Conservation (phyloP, 2,797 vertebrate species). For the Spinibarbus caldwelli region DNA sequence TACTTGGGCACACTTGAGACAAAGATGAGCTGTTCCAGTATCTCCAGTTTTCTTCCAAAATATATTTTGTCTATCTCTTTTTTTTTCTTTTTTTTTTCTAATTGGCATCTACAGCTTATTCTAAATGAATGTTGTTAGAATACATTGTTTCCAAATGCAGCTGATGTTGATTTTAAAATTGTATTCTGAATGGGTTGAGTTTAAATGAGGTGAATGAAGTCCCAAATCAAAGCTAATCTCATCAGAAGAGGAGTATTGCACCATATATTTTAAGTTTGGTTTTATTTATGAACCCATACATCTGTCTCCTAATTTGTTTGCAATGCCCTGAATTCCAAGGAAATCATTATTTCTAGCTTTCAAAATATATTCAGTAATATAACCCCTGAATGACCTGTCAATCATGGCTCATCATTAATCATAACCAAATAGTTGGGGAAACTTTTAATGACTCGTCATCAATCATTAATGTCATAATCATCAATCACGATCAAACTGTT, state of each 20-base stretch:
- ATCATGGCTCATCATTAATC: conserved; percentile 32
- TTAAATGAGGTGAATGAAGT: background rate
- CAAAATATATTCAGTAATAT: conserved; percentile 13
- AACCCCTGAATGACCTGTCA: conserved; percentile 21
- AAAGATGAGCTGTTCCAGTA: background rate
- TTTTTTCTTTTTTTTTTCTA: background rate
- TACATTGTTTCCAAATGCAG: background rate
- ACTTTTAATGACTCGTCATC: conserved; percentile 41
- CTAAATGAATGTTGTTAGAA: background rate
- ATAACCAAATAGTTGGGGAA: conserved; percentile 11
- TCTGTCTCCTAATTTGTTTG: background rate
- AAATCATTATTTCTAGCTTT: conserved; percentile 7
- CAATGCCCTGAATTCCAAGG: background rate
- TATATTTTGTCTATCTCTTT: background rate
- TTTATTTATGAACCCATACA: background rate
- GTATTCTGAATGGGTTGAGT: background rate
- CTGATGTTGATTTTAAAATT: no score
- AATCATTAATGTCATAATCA: conserved; percentile 21
- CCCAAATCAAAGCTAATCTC: background rate
- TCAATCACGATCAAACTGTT: conserved; percentile 17
- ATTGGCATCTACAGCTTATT: background rate
- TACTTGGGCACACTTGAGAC: background rate
- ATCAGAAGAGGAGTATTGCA: background rate
- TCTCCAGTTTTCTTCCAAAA: background rate
- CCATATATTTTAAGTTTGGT: background rate